Percentiles rank a stretch among this genome's conserved stretches.
These are phyloP conservation scores for Nycteola revayana DNA, from an alignment of 2,888 invertebrate genomes.

Conservation along the genomic window DNA sequence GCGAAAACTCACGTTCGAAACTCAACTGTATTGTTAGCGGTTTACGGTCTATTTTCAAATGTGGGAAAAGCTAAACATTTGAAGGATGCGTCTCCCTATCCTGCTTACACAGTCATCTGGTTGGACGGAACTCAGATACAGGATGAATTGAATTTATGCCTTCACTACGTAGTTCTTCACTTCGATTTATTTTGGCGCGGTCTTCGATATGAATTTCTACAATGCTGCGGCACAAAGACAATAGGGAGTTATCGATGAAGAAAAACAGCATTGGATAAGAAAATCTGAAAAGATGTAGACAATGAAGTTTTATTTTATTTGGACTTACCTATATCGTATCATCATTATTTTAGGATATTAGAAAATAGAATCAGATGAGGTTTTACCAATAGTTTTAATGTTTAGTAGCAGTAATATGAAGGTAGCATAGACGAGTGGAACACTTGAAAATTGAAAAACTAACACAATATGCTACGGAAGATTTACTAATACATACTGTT, in stretches of 20 bases:
- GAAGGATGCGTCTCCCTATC: conserved; percentile 66
- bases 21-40: conserved; percentile 1
- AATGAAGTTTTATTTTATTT: too few species aligned
- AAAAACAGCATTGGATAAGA: conserved; percentile 16
- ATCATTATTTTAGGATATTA: too few species aligned
- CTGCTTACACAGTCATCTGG: conserved; percentile 66
- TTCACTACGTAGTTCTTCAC: conserved; percentile 41
- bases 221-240: conserved; percentile 16
- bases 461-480: too few species aligned
- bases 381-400: too few species aligned
- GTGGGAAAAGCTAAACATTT: conserved; percentile 43
- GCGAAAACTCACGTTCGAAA: conserved; percentile 25
- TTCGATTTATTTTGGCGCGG: conserved; percentile 44
- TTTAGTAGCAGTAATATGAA: too few species aligned
- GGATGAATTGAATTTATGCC: conserved; percentile 75
- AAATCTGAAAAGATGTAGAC: not conserved
- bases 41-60: conserved; percentile 31
- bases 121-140: conserved; percentile 71
- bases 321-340: too few species aligned
- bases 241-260: not conserved
- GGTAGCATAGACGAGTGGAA: too few species aligned
- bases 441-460: too few species aligned
- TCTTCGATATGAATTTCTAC: conserved; percentile 33
- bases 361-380: too few species aligned
- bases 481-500: too few species aligned